Conservation (phyloP, 2,797 vertebrate species). For the Sebastolobus alascanus region DNA sequence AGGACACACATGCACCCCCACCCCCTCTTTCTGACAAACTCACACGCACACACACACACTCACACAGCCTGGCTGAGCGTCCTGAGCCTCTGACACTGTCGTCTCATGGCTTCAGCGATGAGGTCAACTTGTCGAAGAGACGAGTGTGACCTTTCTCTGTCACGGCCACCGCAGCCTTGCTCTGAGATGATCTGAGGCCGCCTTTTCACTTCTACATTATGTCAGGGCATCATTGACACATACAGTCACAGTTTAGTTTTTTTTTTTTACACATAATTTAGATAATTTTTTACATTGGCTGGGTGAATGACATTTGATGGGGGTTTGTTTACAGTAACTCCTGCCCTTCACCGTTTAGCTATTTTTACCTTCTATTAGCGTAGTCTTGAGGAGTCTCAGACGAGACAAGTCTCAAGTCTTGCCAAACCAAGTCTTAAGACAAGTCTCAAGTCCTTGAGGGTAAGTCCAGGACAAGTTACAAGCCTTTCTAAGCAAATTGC, state of each 20-base stretch:
- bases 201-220: constrained; percentile 36
- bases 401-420: neutral
- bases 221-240: neutral
- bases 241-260: no score
- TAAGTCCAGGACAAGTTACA: neutral
- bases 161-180: neutral
- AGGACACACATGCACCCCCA: constrained; percentile 14
- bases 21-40: constrained; percentile 46
- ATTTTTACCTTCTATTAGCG: neutral
- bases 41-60: neutral
- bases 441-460: neutral
- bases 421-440: neutral
- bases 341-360: constrained; percentile 5
- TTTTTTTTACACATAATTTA: neutral
- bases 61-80: constrained; percentile 8
- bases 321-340: constrained; percentile 11
- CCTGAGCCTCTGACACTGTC: constrained; percentile 23
- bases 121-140: constrained; percentile 43
- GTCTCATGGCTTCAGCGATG: constrained; percentile 11
- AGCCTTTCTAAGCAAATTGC: neutral
- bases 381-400: neutral
- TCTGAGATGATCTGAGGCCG: neutral
- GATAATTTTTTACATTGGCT: constrained; percentile 3
- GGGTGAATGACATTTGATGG: neutral
- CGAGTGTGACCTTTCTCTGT: constrained; percentile 28